Conservation (phyloP, 1,140 invertebrate genomes). For the Diplogasteroides magnus region DNA sequence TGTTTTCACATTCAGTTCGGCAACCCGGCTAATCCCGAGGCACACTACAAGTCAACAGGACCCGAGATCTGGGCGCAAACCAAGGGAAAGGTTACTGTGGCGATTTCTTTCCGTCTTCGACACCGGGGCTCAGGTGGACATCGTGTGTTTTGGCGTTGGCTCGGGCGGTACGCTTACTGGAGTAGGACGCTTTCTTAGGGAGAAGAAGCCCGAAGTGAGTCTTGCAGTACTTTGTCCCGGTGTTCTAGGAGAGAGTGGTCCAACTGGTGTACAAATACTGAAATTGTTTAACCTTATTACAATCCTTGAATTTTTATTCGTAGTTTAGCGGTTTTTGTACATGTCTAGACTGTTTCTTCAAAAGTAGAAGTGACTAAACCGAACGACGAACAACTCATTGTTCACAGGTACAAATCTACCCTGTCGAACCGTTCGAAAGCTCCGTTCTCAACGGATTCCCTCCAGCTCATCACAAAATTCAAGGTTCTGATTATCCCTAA, state of each 20-base stretch:
- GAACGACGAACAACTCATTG: too few relatives aligned
- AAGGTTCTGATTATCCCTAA: constrained; percentile 23
- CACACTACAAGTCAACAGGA: constrained; percentile 49
- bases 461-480: constrained; percentile 35
- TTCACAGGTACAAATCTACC: constrained; percentile 26
- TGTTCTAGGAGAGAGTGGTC: too few relatives aligned
- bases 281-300: too few relatives aligned
- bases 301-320: too few relatives aligned
- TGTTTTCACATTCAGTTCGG: constrained; percentile 41
- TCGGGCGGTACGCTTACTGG: constrained; percentile 32
- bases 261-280: too few relatives aligned
- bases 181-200: constrained; percentile 26
- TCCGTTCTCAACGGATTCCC: constrained; percentile 33
- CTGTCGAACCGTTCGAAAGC: constrained; percentile 30
- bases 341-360: too few relatives aligned
- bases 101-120: too few relatives aligned
- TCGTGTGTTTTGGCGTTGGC: constrained; percentile 33
- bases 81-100: constrained; percentile 38
- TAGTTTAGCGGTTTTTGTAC: too few relatives aligned
- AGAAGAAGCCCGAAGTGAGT: constrained; percentile 36
- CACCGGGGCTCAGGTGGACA: too few relatives aligned
- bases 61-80: constrained; percentile 48
- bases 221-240: too few relatives aligned
- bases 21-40: constrained; percentile 49
- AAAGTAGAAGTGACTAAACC: too few relatives aligned